These are phyloP conservation scores for Rhimphoctona megacephalus DNA, from an alignment of 2,888 invertebrate species.

Conservation along the genomic window DNA sequence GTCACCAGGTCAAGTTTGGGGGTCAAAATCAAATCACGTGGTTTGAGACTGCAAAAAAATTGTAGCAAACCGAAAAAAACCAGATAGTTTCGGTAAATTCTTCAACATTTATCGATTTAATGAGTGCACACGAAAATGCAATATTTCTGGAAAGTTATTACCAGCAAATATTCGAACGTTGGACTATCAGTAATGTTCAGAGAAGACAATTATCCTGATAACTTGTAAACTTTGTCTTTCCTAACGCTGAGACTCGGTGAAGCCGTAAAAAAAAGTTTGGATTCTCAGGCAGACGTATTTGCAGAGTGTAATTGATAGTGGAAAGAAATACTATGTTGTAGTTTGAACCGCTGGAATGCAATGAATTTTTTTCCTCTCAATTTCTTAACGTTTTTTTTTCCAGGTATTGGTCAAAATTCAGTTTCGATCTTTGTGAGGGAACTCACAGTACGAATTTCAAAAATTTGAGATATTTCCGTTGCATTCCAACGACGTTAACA, in stretches of 20 bases:
- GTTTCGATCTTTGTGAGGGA: neutral
- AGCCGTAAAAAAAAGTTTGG: neutral
- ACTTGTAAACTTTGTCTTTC: neutral
- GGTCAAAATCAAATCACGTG: neutral
- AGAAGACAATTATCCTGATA: neutral
- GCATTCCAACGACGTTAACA: neutral
- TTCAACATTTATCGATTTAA: neutral
- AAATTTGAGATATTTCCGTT: neutral
- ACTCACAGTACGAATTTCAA: neutral
- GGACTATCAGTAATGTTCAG: neutral
- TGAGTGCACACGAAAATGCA: neutral
- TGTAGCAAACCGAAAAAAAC: neutral
- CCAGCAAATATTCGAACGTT: neutral
- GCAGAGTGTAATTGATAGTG: neutral
- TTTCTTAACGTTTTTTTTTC: neutral
- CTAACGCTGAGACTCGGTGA: neutral
- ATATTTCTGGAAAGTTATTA: neutral
- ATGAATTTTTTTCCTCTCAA: neutral
- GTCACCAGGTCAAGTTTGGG: neutral
- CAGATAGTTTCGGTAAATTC: neutral
- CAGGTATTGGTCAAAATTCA: neutral
- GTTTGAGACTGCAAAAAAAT: too few species aligned
- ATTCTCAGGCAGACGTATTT: conserved; percentile 1
- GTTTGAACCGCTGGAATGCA: neutral
- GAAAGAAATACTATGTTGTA: neutral